Conservation (phyloP, 53 echinoderm and acorn worm species). For the Holothuria scabra region DNA sequence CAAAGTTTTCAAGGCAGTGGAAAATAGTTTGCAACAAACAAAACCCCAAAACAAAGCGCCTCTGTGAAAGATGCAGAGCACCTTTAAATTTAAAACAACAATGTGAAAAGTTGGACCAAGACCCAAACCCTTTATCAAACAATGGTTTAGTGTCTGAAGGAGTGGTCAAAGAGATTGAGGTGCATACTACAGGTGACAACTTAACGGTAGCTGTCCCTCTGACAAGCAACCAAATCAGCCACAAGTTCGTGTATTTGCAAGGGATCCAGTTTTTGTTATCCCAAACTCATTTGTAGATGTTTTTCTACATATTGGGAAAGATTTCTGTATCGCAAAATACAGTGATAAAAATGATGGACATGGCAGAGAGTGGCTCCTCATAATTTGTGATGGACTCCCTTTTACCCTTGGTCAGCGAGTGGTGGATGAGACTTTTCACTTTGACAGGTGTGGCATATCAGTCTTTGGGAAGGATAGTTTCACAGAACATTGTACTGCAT, state of each 20-base stretch:
- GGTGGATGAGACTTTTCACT: constrained; percentile 51
- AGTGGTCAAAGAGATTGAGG: not conserved
- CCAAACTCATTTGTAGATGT: constrained; percentile 66
- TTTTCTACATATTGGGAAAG: constrained; percentile 52
- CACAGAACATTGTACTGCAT: not conserved
- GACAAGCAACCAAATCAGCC: not conserved
- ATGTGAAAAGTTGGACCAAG: not conserved
- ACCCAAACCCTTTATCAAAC: not conserved
- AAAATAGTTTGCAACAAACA: constrained; percentile 13
- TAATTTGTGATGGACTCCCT: constrained; percentile 67
- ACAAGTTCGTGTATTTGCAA: constrained; percentile 35
- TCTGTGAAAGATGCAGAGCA: not conserved
- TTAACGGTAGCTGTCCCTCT: not conserved
- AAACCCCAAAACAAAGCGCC: constrained; percentile 25
- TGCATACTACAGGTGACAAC: not conserved
- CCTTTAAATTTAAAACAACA: constrained; percentile 7
- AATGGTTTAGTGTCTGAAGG: not conserved
- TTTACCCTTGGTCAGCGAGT: constrained; percentile 43
- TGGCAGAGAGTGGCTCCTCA: constrained; percentile 57
- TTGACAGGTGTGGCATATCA: constrained; percentile 40
- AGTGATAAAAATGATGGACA: constrained; percentile 3
- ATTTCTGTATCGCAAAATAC: constrained; percentile 53
- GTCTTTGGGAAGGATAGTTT: constrained; percentile 3
- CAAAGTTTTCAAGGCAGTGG: not conserved
- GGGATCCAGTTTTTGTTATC: no score